These are phyloP conservation scores for Carabus problematicus DNA, from an alignment of 2,888 invertebrate species.

Conservation along the genomic window DNA sequence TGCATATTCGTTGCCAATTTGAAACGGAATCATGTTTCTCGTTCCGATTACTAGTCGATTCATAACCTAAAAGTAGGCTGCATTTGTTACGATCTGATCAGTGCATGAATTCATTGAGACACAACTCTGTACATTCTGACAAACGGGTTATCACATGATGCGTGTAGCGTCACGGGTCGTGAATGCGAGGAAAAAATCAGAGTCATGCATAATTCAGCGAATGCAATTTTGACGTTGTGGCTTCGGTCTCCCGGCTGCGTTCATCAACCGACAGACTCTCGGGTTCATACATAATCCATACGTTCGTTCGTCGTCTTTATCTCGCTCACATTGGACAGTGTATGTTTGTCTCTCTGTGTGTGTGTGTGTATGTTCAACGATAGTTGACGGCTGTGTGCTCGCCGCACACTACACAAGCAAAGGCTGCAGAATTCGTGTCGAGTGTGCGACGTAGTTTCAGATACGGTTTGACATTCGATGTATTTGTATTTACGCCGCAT, in stretches of 20 bases:
- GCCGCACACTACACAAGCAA: neutral
- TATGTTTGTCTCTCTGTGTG: neutral
- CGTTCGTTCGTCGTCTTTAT: slow-evolving; percentile 13
- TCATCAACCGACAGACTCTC: slow-evolving; percentile 34
- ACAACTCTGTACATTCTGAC: slow-evolving; percentile 25
- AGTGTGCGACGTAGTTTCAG: slow-evolving; percentile 30
- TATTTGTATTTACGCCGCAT: slow-evolving; percentile 39
- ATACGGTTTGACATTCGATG: slow-evolving; percentile 40
- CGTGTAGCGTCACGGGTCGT: too few relatives aligned
- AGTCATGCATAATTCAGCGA: slow-evolving; percentile 38
- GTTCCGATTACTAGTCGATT: too few relatives aligned
- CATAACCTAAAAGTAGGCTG: too few relatives aligned
- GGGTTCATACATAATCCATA: slow-evolving; percentile 38
- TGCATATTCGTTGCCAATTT: too few relatives aligned
- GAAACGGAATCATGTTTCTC: too few relatives aligned
- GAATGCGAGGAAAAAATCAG: slow-evolving; percentile 33
- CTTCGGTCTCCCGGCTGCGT: slow-evolving; percentile 25
- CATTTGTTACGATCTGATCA: too few relatives aligned
- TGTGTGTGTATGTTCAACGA: too few relatives aligned
- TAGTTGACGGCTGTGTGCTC: neutral
- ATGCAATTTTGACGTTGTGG: slow-evolving; percentile 33
- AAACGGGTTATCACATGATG: slow-evolving; percentile 9
- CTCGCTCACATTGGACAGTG: neutral
- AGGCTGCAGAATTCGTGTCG: slow-evolving; percentile 7
- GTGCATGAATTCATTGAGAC: slow-evolving; percentile 36